Base-by-base conservation (phyloP, 2,797 vertebrate species). In the Etheostoma nigrum region DNA sequence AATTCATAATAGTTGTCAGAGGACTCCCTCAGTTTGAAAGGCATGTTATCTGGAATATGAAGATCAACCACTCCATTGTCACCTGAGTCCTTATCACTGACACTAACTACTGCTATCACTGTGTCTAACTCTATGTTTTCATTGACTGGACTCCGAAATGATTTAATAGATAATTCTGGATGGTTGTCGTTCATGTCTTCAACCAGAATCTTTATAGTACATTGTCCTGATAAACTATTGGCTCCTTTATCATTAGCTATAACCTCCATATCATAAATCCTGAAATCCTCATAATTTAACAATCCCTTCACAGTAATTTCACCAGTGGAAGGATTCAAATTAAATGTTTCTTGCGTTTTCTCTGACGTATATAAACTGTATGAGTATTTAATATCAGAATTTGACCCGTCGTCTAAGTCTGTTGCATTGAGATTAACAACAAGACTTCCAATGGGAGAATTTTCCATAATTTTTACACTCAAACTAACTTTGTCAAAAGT, bases 231-330 rank as follows among this genome's bases (percentile, higher is more conserved):
- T 82, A 95, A 88, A 1, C 84, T 76, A 4, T 76, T 90, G 1
- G 0, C 55, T 18, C 92, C 90, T 27, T 91, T 93, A 67, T 95
- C 95, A 4, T 78, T 90, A 5, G 94, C 95, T 47, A 94, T 89
- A 14, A 95, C 76, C 15, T 94, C 92, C 83, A 96, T 92, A 74
- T 95, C 93, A 87, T 94, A 95, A 42, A 92, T 91, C 7, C 78
- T 91, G 45, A 94, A 88, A 75, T 95, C 90, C 73, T 96, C 95
- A 67, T 94, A 96, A 77, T 96, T 95, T 47, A 96, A 79, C 65
- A 89, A 84, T 53, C 91, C 93, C 48, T 93, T 94, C 0, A 95
- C 88, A 44, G 82, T 88, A 16, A 96, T 79, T 83, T 96, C 95
- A 5, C 95, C 94, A n/a, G 57, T 93, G 9, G 81, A 61, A 1